Percentiles rank a stretch among this genome's conserved stretches.
phyloP scores from a whole-genome alignment of 2,888 invertebrate species.

The Rhingia campestris region DNA sequence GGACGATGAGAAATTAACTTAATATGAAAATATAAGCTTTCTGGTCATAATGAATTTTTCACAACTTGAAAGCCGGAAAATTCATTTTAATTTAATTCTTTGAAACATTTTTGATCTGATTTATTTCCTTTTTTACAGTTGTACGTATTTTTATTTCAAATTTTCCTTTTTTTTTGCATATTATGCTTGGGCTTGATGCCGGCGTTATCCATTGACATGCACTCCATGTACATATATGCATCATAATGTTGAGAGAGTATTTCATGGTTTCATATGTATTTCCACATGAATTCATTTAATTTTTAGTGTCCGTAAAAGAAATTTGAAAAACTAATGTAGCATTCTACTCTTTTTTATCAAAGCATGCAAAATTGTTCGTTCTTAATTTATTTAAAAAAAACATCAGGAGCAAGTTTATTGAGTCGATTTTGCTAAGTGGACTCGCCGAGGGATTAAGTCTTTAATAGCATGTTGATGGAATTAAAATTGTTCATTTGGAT shows the following conservation, averaged over 20 bases:
- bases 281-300: slow-evolving; percentile 48
- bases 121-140: slow-evolving; percentile 41
- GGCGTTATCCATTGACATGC: slow-evolving; percentile 25
- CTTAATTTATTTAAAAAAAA: slow-evolving; percentile 9
- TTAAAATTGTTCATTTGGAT: no score
- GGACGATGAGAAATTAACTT: slow-evolving; percentile 60
- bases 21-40: slow-evolving; percentile 66
- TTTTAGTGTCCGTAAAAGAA: slow-evolving; percentile 44
- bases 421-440: background rate
- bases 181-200: slow-evolving; percentile 42
- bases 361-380: slow-evolving; percentile 21
- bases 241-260: slow-evolving; percentile 3
- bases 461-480: no score
- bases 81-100: slow-evolving; percentile 73
- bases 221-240: background rate
- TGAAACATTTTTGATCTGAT: slow-evolving; percentile 68
- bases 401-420: background rate
- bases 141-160: slow-evolving; percentile 15
- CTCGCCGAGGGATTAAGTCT: background rate
- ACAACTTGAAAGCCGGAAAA: slow-evolving; percentile 73
- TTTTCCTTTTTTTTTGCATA: slow-evolving; percentile 3
- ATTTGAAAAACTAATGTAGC: slow-evolving; percentile 50
- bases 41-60: slow-evolving; percentile 72
- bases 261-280: slow-evolving; percentile 32
- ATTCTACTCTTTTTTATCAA: background rate